A percentile compares a stretch with the other conserved stretches of the same genome.
Conservation (phyloP, 2,888 invertebrate species). For the Drosophila vallismaia region DNA sequence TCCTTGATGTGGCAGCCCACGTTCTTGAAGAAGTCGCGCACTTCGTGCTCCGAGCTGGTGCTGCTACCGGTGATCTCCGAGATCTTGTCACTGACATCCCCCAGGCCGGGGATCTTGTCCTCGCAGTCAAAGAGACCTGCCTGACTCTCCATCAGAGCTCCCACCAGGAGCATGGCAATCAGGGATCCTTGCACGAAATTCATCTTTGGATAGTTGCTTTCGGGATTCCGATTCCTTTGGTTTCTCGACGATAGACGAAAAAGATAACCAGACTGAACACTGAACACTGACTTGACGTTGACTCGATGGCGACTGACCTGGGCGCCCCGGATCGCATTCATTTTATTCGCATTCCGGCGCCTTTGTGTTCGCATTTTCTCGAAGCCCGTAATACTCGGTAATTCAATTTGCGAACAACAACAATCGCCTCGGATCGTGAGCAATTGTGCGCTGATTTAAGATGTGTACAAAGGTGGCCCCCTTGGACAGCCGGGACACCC, state of each 20-base stretch:
- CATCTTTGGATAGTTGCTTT: constrained; percentile 9
- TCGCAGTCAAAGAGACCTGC: constrained; percentile 78
- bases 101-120: constrained; percentile 63
- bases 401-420: constrained; percentile 61
- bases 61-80: constrained; percentile 52
- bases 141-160: constrained; percentile 18
- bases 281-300: constrained; percentile 29
- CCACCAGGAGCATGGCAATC: constrained; percentile 50
- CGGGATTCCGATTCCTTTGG: constrained; percentile 27
- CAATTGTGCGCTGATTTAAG: constrained; percentile 45
- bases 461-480: constrained; percentile 16
- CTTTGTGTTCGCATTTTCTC: constrained; percentile 58
- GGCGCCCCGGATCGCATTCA: constrained; percentile 40
- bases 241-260: no score
- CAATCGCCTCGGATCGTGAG: constrained; percentile 34
- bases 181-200: constrained; percentile 30
- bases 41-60: constrained; percentile 69
- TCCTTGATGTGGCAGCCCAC: constrained; percentile 80
- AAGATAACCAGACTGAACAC: constrained; percentile 60
- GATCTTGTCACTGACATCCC: constrained; percentile 64
- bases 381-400: constrained; percentile 44
- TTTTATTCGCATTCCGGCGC: constrained; percentile 38
- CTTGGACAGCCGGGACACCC: not conserved
- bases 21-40: constrained; percentile 77
- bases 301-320: constrained; percentile 48